These are phyloP conservation scores for Lepidocyrtoides sp. DNA, from an alignment of 2,888 invertebrate genomes.

Conservation along the genomic window DNA sequence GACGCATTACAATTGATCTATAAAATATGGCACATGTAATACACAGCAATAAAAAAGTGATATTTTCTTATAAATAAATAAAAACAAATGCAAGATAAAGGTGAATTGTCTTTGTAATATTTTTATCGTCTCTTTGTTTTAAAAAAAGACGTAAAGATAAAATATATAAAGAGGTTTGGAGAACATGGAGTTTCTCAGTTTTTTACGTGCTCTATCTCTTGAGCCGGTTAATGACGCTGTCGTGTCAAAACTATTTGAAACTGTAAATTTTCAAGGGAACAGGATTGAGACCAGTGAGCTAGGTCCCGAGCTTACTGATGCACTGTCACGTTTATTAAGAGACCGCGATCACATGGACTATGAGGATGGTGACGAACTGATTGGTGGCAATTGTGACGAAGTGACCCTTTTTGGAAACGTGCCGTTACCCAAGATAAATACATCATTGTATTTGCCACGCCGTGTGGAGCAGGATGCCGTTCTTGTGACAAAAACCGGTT, in stretches of 20 bases:
- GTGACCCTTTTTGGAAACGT: background rate
- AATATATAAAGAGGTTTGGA: background rate
- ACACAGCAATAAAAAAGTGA: background rate
- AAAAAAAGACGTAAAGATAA: background rate
- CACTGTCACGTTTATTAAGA: background rate
- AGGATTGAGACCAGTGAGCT: background rate
- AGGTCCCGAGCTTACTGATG: background rate
- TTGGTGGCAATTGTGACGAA: background rate
- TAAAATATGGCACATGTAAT: background rate
- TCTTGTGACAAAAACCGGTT: background rate
- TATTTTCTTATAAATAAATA: background rate
- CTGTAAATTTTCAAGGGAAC: slow-evolving; percentile 22
- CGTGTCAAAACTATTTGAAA: background rate
- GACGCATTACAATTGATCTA: background rate
- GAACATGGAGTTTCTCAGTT: slow-evolving; percentile 6
- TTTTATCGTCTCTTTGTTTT: background rate
- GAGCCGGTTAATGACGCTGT: background rate
- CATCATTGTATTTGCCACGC: background rate
- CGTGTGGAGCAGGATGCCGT: slow-evolving; percentile 23
- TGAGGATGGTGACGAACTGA: background rate
- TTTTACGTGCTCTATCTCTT: slow-evolving; percentile 20
- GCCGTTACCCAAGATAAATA: background rate
- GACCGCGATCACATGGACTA: background rate
- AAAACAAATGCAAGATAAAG: background rate
- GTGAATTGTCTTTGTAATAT: background rate